These are phyloP conservation scores for Aphyosemion australe DNA, from an alignment of 2,113 vertebrate genomes.

Conservation along the genomic window DNA sequence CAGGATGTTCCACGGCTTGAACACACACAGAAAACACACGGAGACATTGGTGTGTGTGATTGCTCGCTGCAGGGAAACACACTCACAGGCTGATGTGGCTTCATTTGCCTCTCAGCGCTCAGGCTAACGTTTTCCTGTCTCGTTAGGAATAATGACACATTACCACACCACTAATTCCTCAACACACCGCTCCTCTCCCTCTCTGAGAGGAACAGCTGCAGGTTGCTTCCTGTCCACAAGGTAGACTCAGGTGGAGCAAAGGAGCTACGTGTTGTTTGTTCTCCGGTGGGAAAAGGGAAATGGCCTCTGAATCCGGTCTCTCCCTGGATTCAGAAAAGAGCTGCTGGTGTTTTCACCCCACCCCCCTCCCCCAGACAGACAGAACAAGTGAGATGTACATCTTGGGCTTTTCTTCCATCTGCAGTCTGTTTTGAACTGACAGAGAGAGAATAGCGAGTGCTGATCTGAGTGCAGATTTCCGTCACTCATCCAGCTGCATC, in stretches of 20 bases:
- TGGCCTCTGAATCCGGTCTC: constrained; percentile 49
- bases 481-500: neutral
- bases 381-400: no score
- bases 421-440: neutral
- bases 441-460: neutral
- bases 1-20: constrained; percentile 52
- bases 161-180: constrained; percentile 28
- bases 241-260: constrained; percentile 4
- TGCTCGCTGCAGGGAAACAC: neutral
- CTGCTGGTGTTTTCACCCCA: constrained; percentile 13
- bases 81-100: constrained; percentile 23
- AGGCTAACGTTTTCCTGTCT: constrained; percentile 25
- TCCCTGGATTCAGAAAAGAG: constrained; percentile 39
- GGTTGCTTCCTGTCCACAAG: no score
- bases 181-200: constrained; percentile 19
- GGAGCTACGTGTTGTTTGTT: constrained; percentile 17
- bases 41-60: neutral
- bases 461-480: neutral
- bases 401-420: no score
- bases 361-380: neutral
- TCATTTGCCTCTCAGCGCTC: constrained; percentile 5
- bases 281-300: constrained; percentile 19
- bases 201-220: no score
- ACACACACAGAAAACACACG: constrained; percentile 15
- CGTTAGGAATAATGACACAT: constrained; percentile 53